These are phyloP conservation scores for Mylabris phalerata DNA, from an alignment of 1,140 invertebrate species.

Conservation along the genomic window DNA sequence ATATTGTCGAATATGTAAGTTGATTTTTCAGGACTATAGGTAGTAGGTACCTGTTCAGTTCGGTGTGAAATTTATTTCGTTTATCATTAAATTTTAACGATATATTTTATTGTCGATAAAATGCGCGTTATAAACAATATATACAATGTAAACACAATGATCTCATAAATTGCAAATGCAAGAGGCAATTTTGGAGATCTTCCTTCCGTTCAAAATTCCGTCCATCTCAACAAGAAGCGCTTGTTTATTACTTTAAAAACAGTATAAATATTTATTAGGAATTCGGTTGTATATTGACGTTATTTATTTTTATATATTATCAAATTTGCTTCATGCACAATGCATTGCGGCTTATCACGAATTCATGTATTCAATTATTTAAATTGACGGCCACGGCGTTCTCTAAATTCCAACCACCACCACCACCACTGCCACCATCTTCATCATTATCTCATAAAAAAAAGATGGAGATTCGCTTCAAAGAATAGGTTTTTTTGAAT, in stretches of 20 bases:
- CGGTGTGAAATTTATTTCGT: slow-evolving; percentile 8
- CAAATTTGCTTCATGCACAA: slow-evolving; percentile 42
- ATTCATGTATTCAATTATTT: slow-evolving; percentile 44
- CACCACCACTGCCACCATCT: slow-evolving; percentile 11
- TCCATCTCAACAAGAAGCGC: slow-evolving; percentile 18
- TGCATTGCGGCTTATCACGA: slow-evolving; percentile 41
- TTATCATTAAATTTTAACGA: slow-evolving; percentile 27
- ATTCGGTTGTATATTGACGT: slow-evolving; percentile 34
- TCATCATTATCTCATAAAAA: slow-evolving; percentile 18
- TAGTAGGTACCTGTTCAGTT: no score
- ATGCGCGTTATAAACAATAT: slow-evolving; percentile 28
- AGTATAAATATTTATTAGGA: slow-evolving; percentile 40
- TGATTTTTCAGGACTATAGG: no score
- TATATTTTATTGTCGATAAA: slow-evolving; percentile 27
- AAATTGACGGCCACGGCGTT: slow-evolving; percentile 33
- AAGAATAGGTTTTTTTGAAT: slow-evolving; percentile 31
- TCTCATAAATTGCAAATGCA: slow-evolving; percentile 26
- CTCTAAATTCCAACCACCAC: slow-evolving; percentile 10
- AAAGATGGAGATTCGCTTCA: slow-evolving; percentile 34
- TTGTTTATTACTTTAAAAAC: slow-evolving; percentile 33
- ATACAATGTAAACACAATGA: slow-evolving; percentile 32
- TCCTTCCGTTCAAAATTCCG: slow-evolving; percentile 3
- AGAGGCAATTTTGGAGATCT: slow-evolving; percentile 15
- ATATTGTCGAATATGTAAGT: no score
- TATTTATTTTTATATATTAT: slow-evolving; percentile 44